A percentile compares a stretch with the other conserved stretches of the same genome.
Conservation (phyloP, 2,113 vertebrate species). For the Anarhynchus alexandrinus region DNA sequence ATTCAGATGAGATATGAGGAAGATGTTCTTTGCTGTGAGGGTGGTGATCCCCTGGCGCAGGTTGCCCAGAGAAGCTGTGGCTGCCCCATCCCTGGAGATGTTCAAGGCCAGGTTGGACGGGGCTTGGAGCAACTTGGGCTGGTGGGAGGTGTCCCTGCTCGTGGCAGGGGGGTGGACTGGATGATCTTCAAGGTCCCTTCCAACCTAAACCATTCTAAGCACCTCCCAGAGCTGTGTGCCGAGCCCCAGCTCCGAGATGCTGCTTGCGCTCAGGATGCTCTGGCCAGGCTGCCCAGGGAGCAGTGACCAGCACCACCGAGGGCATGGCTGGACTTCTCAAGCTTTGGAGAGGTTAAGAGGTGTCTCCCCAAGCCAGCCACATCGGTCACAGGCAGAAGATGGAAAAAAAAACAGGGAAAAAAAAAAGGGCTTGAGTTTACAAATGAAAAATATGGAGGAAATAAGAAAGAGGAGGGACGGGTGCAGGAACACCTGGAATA, state of each 20-base stretch:
- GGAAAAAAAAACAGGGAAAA: neutral
- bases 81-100: neutral
- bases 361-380: rapidly evolving
- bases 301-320: rapidly evolving
- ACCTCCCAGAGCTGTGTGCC: neutral
- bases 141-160: neutral
- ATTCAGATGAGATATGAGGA: neutral
- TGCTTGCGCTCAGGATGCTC: neutral
- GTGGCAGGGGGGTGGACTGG: neutral
- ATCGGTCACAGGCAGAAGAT: neutral
- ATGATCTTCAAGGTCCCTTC: neutral
- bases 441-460: neutral
- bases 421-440: neutral
- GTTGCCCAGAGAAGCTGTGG: neutral
- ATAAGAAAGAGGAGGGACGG: neutral
- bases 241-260: neutral
- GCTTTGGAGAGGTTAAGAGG: neutral
- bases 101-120: neutral
- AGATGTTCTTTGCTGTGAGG: neutral
- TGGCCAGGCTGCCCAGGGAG: neutral
- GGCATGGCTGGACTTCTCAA: rapidly evolving
- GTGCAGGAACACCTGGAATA: neutral
- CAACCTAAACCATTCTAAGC: neutral
- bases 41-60: neutral
- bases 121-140: neutral